Percentiles rank a stretch among this genome's conserved stretches.
These are phyloP conservation scores for Orussus abietinus DNA, from an alignment of 1,140 invertebrate genomes.

Conservation along the genomic window DNA sequence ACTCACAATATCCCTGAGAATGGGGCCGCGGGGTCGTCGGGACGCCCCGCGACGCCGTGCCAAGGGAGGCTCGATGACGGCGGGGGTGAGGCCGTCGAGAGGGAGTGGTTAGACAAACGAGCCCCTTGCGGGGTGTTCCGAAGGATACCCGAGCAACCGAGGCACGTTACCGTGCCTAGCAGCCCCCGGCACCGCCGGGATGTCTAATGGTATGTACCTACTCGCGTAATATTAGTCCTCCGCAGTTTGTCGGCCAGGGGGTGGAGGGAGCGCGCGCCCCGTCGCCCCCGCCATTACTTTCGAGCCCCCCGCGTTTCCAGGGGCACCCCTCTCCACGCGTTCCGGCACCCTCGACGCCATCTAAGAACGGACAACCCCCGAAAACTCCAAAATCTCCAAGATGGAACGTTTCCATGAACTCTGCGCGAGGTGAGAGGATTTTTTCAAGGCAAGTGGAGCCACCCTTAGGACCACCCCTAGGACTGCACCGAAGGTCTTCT, in stretches of 20 bases:
- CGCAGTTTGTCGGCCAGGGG: slow-evolving; percentile 2
- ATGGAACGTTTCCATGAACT: too few relatives aligned
- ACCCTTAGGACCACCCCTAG: too few relatives aligned
- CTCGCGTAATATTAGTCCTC: slow-evolving; percentile 10
- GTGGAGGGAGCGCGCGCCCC: neutral
- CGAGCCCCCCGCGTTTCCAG: too few relatives aligned
- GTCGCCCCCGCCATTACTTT: neutral
- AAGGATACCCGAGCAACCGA: slow-evolving; percentile 46
- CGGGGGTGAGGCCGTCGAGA: slow-evolving; percentile 5
- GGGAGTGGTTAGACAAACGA: slow-evolving; percentile 46
- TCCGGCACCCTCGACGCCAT: too few relatives aligned
- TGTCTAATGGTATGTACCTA: slow-evolving; percentile 11
- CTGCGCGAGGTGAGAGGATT: too few relatives aligned
- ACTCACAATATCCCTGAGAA: slow-evolving; percentile 13
- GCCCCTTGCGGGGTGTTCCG: slow-evolving; percentile 49
- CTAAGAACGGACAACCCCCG: too few relatives aligned
- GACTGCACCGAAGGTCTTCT: too few relatives aligned
- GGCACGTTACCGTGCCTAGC: slow-evolving; percentile 30
- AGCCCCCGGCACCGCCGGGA: neutral
- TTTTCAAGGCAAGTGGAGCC: too few relatives aligned
- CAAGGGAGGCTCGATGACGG: too few relatives aligned
- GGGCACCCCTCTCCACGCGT: too few relatives aligned
- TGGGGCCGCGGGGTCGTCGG: slow-evolving; percentile 4
- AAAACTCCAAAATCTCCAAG: too few relatives aligned
- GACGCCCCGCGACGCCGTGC: neutral